These are phyloP conservation scores for Neoaliturus tenellus DNA, from an alignment of 2,888 invertebrate genomes.

Conservation along the genomic window DNA sequence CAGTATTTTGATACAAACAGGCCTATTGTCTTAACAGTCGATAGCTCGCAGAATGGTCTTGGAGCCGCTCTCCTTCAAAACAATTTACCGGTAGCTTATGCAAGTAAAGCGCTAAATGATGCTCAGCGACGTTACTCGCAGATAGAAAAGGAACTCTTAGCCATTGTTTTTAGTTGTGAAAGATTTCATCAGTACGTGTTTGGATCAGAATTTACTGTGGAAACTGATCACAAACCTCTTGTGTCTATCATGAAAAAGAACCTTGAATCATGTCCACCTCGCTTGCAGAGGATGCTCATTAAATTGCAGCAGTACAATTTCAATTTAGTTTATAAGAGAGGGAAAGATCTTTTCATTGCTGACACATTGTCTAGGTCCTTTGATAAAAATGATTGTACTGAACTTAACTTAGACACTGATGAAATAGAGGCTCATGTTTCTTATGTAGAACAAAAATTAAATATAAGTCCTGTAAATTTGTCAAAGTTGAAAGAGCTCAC, in stretches of 20 bases:
- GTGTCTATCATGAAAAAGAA: constrained; percentile 12
- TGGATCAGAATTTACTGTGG: constrained; percentile 23
- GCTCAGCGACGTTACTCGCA: constrained; percentile 5
- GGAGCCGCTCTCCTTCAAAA: constrained; percentile 18
- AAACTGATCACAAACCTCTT: constrained; percentile 59
- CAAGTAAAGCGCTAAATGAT: constrained; percentile 19
- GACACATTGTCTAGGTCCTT: constrained; percentile 12
- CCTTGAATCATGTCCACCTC: neutral
- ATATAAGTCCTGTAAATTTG: constrained; percentile 17
- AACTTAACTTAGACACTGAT: neutral
- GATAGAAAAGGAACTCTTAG: constrained; percentile 22
- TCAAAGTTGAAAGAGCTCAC: neutral
- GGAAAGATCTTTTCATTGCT: constrained; percentile 25
- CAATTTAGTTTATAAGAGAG: constrained; percentile 22
- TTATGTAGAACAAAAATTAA: neutral
- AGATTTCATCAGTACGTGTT: constrained; percentile 37
- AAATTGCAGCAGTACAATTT: constrained; percentile 4
- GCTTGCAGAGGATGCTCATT: constrained; percentile 16
- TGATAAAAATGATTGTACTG: neutral
- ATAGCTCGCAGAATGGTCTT: constrained; percentile 4
- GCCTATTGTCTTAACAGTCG: constrained; percentile 5
- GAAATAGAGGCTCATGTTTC: constrained; percentile 31
- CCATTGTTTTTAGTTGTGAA: constrained; percentile 41
- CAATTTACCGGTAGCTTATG: constrained; percentile 36
- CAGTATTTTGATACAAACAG: constrained; percentile 39